Conservation (phyloP, 2,797 vertebrate genomes). For the Pangasius krempfi region DNA sequence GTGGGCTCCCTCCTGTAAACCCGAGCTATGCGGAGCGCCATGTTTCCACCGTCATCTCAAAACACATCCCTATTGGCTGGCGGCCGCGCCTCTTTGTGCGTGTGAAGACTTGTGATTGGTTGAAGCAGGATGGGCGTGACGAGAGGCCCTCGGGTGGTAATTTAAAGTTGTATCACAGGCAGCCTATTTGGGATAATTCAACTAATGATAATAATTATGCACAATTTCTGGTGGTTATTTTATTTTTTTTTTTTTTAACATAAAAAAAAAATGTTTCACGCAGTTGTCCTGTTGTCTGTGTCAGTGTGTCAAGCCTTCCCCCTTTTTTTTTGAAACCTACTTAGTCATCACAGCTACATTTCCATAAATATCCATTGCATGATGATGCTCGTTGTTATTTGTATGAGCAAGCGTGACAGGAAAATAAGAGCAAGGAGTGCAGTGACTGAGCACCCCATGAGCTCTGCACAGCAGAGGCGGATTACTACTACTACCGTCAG, state of each 20-base stretch:
- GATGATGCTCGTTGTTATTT: conserved; percentile 62
- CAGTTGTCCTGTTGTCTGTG: not conserved
- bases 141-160: conserved; percentile 33
- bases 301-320: not conserved
- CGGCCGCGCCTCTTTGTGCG: no score
- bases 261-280: not conserved
- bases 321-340: not conserved
- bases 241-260: no score
- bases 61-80: conserved; percentile 66
- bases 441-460: conserved; percentile 66
- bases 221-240: not conserved
- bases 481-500: conserved; percentile 79
- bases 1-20: conserved; percentile 59
- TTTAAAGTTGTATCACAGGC: conserved; percentile 52
- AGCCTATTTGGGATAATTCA: not conserved
- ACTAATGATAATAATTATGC: not conserved
- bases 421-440: conserved; percentile 38
- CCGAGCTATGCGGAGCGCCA: conserved; percentile 71
- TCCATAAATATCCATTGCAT: conserved; percentile 55
- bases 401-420: conserved; percentile 58
- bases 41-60: conserved; percentile 62
- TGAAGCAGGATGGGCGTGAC: conserved; percentile 27
- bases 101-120: conserved; percentile 63
- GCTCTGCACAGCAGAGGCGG: conserved; percentile 78
- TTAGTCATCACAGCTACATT: conserved; percentile 36